These are phyloP conservation scores for Rhagoletis zephyria DNA, from an alignment of 1,140 invertebrate genomes.

Conservation along the genomic window DNA sequence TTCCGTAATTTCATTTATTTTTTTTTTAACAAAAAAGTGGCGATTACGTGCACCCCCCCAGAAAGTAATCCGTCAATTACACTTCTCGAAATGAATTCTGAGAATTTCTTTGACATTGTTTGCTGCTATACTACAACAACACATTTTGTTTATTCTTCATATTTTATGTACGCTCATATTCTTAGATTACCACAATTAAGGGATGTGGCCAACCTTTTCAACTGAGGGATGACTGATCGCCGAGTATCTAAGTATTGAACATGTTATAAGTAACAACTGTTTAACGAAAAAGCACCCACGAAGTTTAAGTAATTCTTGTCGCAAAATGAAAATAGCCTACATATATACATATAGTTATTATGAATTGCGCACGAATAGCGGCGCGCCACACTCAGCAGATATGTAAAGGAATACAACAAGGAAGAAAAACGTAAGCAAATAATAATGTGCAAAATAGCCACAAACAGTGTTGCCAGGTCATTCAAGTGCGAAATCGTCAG, in stretches of 20 bases:
- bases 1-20: too few species aligned
- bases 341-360: not conserved
- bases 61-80: too few species aligned
- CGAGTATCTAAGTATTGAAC: not conserved
- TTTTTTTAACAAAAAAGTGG: too few species aligned
- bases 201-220: slow-evolving; percentile 40
- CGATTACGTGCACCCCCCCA: too few species aligned
- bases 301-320: not conserved
- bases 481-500: too few species aligned
- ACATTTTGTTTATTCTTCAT: not conserved
- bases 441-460: too few species aligned
- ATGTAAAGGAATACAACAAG: too few species aligned
- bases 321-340: not conserved
- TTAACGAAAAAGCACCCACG: slow-evolving; percentile 46
- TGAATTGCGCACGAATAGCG: not conserved
- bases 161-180: not conserved
- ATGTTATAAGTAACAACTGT: not conserved
- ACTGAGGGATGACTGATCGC: slow-evolving; percentile 21
- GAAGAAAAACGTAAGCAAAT: too few species aligned
- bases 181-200: not conserved
- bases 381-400: not conserved
- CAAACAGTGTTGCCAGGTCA: too few species aligned
- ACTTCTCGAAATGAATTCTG: too few species aligned
- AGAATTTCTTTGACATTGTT: too few species aligned
- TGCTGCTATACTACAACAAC: not conserved